phyloP scores from a whole-genome alignment of 1,140 invertebrate species.

The Meteorus sp. region DNA sequence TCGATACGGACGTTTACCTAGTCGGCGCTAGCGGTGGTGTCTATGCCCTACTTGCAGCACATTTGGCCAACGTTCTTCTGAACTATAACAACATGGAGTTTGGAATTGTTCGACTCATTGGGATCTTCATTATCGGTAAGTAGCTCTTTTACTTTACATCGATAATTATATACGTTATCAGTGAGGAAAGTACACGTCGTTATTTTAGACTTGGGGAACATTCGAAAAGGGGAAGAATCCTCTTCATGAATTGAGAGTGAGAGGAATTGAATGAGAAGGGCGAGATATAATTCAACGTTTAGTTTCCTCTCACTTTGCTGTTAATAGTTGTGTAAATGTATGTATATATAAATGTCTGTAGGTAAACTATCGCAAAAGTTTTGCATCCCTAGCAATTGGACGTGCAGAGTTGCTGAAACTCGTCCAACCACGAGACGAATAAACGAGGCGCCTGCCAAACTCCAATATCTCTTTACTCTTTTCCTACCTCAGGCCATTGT shows the following conservation, averaged over 20 bases:
- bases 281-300: too few relatives aligned
- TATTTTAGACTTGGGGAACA: too few relatives aligned
- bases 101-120: constrained; percentile 84
- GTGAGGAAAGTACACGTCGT: not conserved
- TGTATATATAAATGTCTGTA: too few relatives aligned
- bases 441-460: not conserved
- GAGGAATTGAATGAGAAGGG: too few relatives aligned
- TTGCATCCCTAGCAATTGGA: not conserved
- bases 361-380: constrained; percentile 5
- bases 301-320: not conserved
- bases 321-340: too few relatives aligned
- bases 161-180: not conserved
- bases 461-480: not conserved
- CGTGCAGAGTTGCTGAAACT: constrained; percentile 9
- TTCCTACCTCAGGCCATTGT: too few relatives aligned
- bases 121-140: constrained; percentile 90
- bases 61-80: constrained; percentile 91
- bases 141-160: too few relatives aligned
- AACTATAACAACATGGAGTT: constrained; percentile 98
- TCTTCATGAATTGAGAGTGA: too few relatives aligned
- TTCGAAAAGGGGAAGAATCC: too few relatives aligned
- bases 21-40: constrained; percentile 94
- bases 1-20: constrained; percentile 90
- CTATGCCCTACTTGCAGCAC: constrained; percentile 90
- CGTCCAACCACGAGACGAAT: not conserved